Percentiles rank a stretch among this genome's conserved stretches.
phyloP scores from a whole-genome alignment of 2,888 invertebrate species.

The Dolomedes plantarius region DNA sequence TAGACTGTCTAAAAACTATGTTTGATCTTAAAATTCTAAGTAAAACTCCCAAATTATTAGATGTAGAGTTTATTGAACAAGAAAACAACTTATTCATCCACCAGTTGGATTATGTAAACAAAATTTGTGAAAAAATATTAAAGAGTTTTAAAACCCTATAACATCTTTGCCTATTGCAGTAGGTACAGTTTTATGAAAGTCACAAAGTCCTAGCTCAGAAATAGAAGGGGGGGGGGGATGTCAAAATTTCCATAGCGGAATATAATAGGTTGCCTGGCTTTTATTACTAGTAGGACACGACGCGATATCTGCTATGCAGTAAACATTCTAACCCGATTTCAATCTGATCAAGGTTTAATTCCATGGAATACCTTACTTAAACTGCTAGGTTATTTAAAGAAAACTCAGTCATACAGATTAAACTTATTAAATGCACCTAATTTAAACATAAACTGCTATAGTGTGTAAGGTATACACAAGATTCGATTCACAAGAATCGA shows the following conservation, averaged over 20 bases:
- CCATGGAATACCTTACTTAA: slow-evolving; percentile 12
- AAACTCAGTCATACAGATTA: background rate
- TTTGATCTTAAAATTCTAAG: slow-evolving; percentile 9
- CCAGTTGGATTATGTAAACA: background rate
- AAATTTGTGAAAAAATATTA: slow-evolving; percentile 11
- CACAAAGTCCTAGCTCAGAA: background rate
- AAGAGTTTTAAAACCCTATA: slow-evolving; percentile 5
- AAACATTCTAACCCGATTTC: slow-evolving; percentile 4
- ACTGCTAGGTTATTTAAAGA: background rate
- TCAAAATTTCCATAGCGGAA: background rate
- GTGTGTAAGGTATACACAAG: no score
- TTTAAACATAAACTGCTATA: no score
- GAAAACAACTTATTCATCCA: background rate
- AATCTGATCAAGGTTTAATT: background rate
- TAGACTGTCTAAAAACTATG: background rate
- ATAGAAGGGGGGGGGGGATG: slow-evolving; percentile 1
- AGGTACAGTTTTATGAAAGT: background rate
- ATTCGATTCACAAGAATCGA: no score
- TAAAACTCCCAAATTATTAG: background rate
- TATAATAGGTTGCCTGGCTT: no score
- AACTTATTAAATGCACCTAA: no score
- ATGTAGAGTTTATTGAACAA: background rate
- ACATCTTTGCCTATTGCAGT: slow-evolving; percentile 13
- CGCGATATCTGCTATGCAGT: slow-evolving; percentile 4
- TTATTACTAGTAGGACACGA: background rate